phyloP scores from a whole-genome alignment of 2,113 vertebrate genomes.

The Aegithalos caudatus region DNA sequence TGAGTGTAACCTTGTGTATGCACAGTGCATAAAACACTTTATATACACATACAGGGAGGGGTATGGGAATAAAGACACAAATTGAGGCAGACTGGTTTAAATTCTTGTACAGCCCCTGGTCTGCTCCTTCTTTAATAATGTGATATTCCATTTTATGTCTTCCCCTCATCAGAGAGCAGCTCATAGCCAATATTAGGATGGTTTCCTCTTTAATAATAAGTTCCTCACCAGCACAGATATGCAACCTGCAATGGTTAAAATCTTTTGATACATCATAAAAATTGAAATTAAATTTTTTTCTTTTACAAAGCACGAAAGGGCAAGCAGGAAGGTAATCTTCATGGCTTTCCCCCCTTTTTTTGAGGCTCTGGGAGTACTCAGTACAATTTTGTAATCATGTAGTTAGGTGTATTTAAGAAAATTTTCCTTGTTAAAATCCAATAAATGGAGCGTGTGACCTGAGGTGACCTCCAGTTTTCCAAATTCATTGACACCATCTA shows the following conservation, averaged over 20 bases:
- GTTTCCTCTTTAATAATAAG: neutral
- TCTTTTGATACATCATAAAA: neutral
- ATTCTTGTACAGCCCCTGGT: neutral
- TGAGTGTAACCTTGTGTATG: neutral
- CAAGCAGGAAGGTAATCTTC: neutral
- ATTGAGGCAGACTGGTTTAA: neutral
- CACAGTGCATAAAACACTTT: neutral
- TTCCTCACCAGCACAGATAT: neutral
- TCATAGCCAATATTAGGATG: neutral
- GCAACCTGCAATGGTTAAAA: neutral
- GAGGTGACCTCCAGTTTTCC: neutral
- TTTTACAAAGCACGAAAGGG: neutral
- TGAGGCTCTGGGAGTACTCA: neutral
- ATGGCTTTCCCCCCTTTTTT: neutral
- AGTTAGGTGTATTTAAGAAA: slow-evolving; percentile 6
- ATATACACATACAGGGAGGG: neutral
- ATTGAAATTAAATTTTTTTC: neutral
- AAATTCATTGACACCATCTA: neutral
- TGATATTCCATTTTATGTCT: neutral
- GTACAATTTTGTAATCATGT: slow-evolving; percentile 7
- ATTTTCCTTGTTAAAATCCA: slow-evolving; percentile 45
- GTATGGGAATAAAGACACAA: neutral
- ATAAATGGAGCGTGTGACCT: neutral
- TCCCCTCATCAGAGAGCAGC: neutral
- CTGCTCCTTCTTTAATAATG: neutral